Base-by-base conservation (phyloP, 2,797 vertebrate species). In the Paedocypris micromegethes region DNA sequence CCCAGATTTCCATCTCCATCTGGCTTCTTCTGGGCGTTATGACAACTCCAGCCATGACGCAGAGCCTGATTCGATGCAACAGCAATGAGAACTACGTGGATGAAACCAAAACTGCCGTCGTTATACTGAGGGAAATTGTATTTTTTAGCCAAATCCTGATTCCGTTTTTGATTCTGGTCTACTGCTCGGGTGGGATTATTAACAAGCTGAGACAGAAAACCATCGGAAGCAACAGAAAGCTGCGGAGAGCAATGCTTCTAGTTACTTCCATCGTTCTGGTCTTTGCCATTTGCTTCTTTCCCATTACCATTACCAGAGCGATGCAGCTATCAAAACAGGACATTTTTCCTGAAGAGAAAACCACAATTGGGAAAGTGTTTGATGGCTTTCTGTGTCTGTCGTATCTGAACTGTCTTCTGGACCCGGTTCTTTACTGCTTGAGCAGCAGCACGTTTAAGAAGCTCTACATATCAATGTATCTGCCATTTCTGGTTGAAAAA, bases 391-490 rank as follows among this genome's bases (percentile, higher is more conserved):
- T 89, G 83, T 82, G 85, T 37, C 80, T 89, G 7, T 91, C 89
- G 68, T 89, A 85, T 77, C 62, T 89, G 58, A 88, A 90, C 78
- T 88, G 87, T 9, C 75, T 91, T 1, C 69, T 91, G 66, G 88
- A 90, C 44, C 89, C 89, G 0, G 78, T 89, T 0, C 56, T 91
- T 64, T 90, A 90, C 82, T 90, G 89, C 77, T 86, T 91, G 77
- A 86, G 86, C 50, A 90, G 85, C 80, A 88, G 86, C 54, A 87
- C 88, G 78, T 90, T 90, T 41, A 90, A 90, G 70, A 58, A 58
- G 0, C 42, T 90, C 3, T 90, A 90, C 37, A 40, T 88, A 37
- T 53, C 76, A 8, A 85, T 9, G 3, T 89, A 86, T 63, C 85
- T 88, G 48, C 85, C 86, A 0, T 88, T 69, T 68, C 58, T 88